Evolutionary conservation across 2,888 invertebrate species (phyloP).

Genomic region (Acronicta leporina): DNA sequence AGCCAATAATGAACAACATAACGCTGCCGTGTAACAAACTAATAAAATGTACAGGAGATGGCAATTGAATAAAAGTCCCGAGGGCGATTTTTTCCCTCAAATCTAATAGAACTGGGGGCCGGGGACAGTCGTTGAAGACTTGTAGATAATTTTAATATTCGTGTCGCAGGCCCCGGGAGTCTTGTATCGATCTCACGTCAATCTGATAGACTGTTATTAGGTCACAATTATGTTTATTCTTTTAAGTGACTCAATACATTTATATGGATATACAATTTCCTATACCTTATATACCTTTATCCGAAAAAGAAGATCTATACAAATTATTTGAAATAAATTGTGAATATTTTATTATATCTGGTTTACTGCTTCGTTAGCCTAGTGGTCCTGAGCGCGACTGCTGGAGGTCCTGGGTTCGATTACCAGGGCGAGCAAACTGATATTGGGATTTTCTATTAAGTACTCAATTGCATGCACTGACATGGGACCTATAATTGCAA

Average conservation of each 20-base stretch:
- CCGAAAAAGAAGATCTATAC: too few relatives aligned
- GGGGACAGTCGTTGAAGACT: constrained; percentile 67
- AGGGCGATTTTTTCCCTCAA: constrained; percentile 76
- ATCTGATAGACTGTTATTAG: constrained; percentile 64
- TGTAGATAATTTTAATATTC: constrained; percentile 85
- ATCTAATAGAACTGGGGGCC: constrained; percentile 74
- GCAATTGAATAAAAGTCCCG: constrained; percentile 81
- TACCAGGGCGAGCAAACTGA: too few relatives aligned
- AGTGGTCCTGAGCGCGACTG: too few relatives aligned
- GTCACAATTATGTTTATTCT: constrained; percentile 58
- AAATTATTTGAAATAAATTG: too few relatives aligned
- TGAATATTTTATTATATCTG: too few relatives aligned
- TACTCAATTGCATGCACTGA: too few relatives aligned
- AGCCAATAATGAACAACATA: constrained; percentile 25
- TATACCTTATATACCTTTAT: too few relatives aligned
- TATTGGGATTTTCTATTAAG: too few relatives aligned
- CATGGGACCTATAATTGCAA: too few relatives aligned
- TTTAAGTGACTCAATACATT: not conserved
- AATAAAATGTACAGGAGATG: constrained; percentile 70
- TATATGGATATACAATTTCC: too few relatives aligned
- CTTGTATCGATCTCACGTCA: constrained; percentile 69
- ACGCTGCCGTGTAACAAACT: constrained; percentile 44
- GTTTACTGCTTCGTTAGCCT: too few relatives aligned
- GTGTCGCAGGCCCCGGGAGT: constrained; percentile 69
- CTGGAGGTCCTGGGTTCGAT: too few relatives aligned